Percentiles rank a stretch among this genome's conserved stretches.
These are phyloP conservation scores for Phengaris alcon DNA, from an alignment of 2,888 invertebrate genomes.

Conservation along the genomic window DNA sequence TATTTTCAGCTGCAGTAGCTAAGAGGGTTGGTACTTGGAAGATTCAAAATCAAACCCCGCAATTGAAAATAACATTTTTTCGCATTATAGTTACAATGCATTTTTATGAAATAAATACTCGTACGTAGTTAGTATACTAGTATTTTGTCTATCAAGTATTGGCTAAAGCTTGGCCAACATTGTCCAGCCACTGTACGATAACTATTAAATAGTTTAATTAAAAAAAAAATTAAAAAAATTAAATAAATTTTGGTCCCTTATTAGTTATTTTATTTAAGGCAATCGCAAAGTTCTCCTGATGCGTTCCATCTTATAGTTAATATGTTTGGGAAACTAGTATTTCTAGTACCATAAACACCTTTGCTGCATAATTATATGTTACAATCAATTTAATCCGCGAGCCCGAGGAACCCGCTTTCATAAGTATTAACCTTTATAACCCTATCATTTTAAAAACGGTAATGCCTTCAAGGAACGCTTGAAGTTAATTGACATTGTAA, in stretches of 20 bases:
- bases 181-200: background rate
- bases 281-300: background rate
- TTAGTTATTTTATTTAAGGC: background rate
- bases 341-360: constrained; percentile 25
- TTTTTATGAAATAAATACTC: too few relatives aligned
- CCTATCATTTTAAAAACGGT: constrained; percentile 29
- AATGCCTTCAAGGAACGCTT: constrained; percentile 24
- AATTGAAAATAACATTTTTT: too few relatives aligned
- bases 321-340: constrained; percentile 16
- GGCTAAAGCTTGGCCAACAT: background rate
- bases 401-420: constrained; percentile 17
- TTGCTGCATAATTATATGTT: constrained; percentile 24
- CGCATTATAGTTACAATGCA: too few relatives aligned
- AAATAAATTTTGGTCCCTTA: background rate
- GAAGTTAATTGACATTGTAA: constrained; percentile 29
- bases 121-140: too few relatives aligned
- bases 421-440: constrained; percentile 27
- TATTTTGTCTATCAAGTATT: too few relatives aligned
- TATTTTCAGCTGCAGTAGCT: too few relatives aligned
- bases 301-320: background rate
- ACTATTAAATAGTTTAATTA: too few relatives aligned
- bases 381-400: constrained; percentile 27
- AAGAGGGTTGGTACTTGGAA: too few relatives aligned
- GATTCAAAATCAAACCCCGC: too few relatives aligned
- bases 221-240: too few relatives aligned